Conservation (phyloP, 2,797 vertebrate genomes). For the Denticeps clupeoides region DNA sequence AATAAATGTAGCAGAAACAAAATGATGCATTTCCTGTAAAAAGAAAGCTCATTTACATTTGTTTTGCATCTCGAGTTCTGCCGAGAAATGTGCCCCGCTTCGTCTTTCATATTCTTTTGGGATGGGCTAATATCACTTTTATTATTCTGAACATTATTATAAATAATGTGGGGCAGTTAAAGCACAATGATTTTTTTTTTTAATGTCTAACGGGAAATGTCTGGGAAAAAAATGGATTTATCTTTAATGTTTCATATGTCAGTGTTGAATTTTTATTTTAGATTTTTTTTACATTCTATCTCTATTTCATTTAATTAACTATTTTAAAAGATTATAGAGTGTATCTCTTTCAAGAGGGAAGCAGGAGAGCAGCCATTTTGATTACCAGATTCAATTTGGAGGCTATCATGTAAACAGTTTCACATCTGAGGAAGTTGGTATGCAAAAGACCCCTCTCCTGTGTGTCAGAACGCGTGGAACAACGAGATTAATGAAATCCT, state of each 20-base stretch:
- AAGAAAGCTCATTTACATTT: constrained; percentile 58
- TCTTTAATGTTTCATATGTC: too few species aligned
- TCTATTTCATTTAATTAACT: too few species aligned
- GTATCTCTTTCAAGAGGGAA: too few species aligned
- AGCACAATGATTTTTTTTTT: background rate
- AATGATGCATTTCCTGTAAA: constrained; percentile 57
- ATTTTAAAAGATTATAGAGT: too few species aligned
- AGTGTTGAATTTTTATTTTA: too few species aligned
- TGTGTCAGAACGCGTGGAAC: constrained; percentile 60
- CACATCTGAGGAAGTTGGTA: constrained; percentile 67
- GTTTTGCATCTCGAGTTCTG: constrained; percentile 48
- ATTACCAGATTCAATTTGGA: constrained; percentile 69
- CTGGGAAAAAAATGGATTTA: too few species aligned
- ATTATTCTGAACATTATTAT: constrained; percentile 3
- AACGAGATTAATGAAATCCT: constrained; percentile 72
- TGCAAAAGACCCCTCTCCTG: constrained; percentile 71
- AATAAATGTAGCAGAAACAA: constrained; percentile 74
- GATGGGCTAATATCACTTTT: constrained; percentile 12
- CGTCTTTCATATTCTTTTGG: constrained; percentile 45
- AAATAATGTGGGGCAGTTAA: background rate
- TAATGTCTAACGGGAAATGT: too few species aligned
- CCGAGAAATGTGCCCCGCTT: constrained; percentile 23
- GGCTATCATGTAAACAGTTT: constrained; percentile 70
- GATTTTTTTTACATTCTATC: too few species aligned
- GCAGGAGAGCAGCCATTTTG: constrained; percentile 43